A percentile compares a stretch with the other conserved stretches of the same genome.
These are phyloP conservation scores for Drosophila nikananu DNA, from an alignment of 1,140 invertebrate genomes.

Conservation along the genomic window DNA sequence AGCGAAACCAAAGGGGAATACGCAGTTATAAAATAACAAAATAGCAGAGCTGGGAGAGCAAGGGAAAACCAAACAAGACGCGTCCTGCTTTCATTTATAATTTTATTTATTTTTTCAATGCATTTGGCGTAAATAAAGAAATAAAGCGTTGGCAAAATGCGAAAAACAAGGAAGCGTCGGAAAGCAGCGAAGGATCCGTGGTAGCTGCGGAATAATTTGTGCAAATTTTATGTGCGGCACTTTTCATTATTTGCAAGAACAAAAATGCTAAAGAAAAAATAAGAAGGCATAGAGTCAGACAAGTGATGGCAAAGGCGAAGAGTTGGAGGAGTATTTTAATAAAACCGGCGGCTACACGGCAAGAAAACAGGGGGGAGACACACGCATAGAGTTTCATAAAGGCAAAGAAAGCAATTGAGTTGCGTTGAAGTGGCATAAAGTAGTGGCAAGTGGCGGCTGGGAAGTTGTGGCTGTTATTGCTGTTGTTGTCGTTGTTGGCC, in stretches of 20 bases:
- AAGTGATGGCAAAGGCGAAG: constrained; percentile 33
- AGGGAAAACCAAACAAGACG: constrained; percentile 53
- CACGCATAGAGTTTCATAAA: constrained; percentile 62
- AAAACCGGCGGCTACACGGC: constrained; percentile 58
- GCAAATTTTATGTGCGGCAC: constrained; percentile 83
- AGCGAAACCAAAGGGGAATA: constrained; percentile 72
- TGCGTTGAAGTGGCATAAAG: constrained; percentile 83
- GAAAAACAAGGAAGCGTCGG: constrained; percentile 23
- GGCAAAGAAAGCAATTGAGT: constrained; percentile 83
- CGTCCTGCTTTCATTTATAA: constrained; percentile 77
- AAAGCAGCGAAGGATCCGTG: neutral
- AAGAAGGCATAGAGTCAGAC: constrained; percentile 43
- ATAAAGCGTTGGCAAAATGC: constrained; percentile 61
- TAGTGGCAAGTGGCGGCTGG: constrained; percentile 75
- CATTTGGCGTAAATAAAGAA: constrained; percentile 76
- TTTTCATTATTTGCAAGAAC: constrained; percentile 80
- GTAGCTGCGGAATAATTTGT: constrained; percentile 71
- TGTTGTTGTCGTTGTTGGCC: constrained; percentile 31
- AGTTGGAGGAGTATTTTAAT: constrained; percentile 69
- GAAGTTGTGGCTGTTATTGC: constrained; percentile 39
- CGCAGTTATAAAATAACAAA: constrained; percentile 77
- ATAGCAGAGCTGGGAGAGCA: constrained; percentile 59
- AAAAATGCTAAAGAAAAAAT: constrained; percentile 45
- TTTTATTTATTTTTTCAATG: constrained; percentile 82
- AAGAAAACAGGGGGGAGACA: constrained; percentile 9